These are phyloP conservation scores for Oreotragus oreotragus DNA, from an alignment of 2,113 vertebrate species.

Conservation along the genomic window DNA sequence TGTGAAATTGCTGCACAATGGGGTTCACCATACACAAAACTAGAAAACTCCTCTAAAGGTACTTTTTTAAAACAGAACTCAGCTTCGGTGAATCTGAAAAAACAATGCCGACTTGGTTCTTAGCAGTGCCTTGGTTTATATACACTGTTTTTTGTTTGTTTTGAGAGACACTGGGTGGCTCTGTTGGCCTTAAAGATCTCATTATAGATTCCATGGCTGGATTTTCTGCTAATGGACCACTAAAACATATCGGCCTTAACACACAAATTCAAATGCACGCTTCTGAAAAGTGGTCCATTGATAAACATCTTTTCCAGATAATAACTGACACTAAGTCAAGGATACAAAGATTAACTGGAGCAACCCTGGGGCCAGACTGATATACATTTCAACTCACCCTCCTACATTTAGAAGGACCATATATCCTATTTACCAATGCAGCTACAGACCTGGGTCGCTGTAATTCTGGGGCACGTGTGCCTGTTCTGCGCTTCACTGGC, in stretches of 20 bases:
- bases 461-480: background rate
- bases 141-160: background rate
- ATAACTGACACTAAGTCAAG: background rate
- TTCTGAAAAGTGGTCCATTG: background rate
- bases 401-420: background rate
- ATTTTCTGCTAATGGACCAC: background rate
- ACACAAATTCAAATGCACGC: background rate
- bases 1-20: background rate
- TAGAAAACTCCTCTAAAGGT: slow-evolving; percentile 25
- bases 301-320: background rate
- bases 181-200: background rate
- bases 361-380: background rate
- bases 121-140: background rate
- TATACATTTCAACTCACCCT: background rate
- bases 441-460: background rate
- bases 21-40: slow-evolving; percentile 10
- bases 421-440: background rate
- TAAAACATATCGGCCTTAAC: background rate
- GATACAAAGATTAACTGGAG: background rate
- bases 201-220: background rate
- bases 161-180: background rate
- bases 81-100: background rate
- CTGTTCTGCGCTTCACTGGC: background rate
- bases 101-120: slow-evolving; percentile 19
- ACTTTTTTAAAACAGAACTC: background rate